These are phyloP conservation scores for Strix uralensis DNA, from an alignment of 2,113 vertebrate genomes.

Conservation along the genomic window DNA sequence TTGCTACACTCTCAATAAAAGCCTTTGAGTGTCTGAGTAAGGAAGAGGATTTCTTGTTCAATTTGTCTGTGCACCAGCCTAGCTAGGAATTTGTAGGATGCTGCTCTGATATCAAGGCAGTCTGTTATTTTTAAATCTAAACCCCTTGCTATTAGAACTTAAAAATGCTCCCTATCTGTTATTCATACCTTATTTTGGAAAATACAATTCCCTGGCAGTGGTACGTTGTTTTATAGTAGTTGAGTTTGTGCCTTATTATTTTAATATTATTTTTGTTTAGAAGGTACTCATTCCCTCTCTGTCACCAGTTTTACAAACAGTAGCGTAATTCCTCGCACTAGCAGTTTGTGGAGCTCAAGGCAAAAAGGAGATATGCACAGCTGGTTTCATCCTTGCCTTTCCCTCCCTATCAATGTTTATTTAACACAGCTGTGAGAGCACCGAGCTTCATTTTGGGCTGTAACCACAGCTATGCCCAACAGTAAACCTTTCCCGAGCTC, in stretches of 20 bases:
- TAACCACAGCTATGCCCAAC: neutral
- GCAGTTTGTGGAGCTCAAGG: neutral
- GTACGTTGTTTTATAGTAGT: neutral
- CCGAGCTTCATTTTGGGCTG: neutral
- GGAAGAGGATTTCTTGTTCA: constrained; percentile 5
- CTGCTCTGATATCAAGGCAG: neutral
- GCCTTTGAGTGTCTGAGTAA: neutral
- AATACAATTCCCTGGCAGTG: neutral
- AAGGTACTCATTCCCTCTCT: neutral
- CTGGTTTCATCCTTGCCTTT: neutral
- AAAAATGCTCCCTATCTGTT: neutral
- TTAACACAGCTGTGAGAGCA: neutral
- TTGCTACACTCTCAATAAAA: neutral
- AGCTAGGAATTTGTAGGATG: neutral
- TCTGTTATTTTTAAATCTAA: neutral
- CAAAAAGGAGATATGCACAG: neutral
- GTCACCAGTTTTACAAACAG: neutral
- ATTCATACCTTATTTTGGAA: neutral
- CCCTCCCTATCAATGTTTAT: neutral
- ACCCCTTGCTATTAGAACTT: neutral
- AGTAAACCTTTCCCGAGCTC: neutral
- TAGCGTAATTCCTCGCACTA: fast-evolving
- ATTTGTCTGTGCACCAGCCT: neutral
- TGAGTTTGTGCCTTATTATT: neutral
- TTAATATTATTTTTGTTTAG: neutral